These are phyloP conservation scores for Ctenodactylus gundi DNA, from an alignment of 2,113 vertebrate genomes.

Conservation along the genomic window DNA sequence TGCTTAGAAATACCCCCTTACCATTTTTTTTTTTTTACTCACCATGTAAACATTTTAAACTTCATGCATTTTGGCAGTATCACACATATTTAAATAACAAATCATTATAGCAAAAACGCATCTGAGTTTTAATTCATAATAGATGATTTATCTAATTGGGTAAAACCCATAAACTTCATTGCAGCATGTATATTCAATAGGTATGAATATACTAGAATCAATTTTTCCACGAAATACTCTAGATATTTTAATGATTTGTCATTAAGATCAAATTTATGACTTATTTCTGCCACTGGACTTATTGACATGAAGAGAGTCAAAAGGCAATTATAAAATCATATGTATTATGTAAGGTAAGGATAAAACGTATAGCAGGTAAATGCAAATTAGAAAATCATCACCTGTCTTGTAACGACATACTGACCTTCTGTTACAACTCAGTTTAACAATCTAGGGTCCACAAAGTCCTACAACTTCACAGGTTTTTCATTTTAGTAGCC, in stretches of 20 bases:
- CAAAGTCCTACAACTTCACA: not conserved
- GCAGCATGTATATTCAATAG: not conserved
- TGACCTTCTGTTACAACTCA: not conserved
- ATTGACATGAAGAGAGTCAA: not conserved
- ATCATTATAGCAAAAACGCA: not conserved
- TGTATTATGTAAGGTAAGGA: not conserved
- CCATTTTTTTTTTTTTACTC: not conserved
- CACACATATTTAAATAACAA: not conserved
- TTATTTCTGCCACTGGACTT: not conserved
- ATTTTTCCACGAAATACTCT: not conserved
- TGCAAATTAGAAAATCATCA: not conserved
- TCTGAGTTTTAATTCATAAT: not conserved
- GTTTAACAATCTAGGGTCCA: not conserved
- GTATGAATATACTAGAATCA: not conserved
- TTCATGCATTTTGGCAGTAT: not conserved
- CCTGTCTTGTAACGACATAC: not conserved
- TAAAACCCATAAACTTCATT: not conserved
- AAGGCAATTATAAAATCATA: not conserved
- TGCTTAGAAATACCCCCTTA: constrained; percentile 3
- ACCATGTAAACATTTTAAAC: not conserved
- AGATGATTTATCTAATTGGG: not conserved
- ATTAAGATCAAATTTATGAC: not conserved
- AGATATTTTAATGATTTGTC: not conserved
- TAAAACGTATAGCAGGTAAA: not conserved
- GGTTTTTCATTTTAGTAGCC: not conserved